phyloP scores from a whole-genome alignment of 2,888 invertebrate species.

The Hipparchia semele region DNA sequence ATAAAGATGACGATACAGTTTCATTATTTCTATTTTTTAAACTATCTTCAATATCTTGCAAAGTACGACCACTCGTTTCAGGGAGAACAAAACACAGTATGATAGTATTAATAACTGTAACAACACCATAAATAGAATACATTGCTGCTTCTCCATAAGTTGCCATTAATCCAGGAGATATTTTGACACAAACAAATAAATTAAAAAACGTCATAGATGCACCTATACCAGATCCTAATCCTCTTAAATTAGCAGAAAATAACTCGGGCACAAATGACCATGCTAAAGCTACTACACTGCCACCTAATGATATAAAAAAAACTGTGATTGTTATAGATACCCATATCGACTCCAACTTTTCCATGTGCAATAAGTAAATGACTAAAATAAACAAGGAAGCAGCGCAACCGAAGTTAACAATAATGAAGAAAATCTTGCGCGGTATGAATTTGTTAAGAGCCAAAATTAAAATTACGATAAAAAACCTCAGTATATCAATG shows the following conservation, averaged over 20 bases:
- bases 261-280: slow-evolving; percentile 62
- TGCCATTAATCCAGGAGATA: slow-evolving; percentile 51
- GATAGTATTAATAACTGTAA: slow-evolving; percentile 47
- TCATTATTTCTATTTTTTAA: slow-evolving; percentile 59
- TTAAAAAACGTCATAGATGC: slow-evolving; percentile 52
- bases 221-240: slow-evolving; percentile 57
- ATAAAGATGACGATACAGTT: slow-evolving; percentile 25
- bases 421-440: slow-evolving; percentile 50
- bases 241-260: slow-evolving; percentile 56
- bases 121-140: slow-evolving; percentile 50
- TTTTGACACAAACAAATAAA: slow-evolving; percentile 55
- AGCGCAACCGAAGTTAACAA: slow-evolving; percentile 45
- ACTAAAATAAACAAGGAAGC: slow-evolving; percentile 47
- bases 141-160: slow-evolving; percentile 50
- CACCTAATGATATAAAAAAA: slow-evolving; percentile 50
- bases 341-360: slow-evolving; percentile 48
- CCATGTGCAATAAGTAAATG: slow-evolving; percentile 34
- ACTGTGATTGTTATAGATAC: slow-evolving; percentile 50
- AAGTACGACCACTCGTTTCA: slow-evolving; percentile 84
- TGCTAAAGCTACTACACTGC: slow-evolving; percentile 48
- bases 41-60: slow-evolving; percentile 83
- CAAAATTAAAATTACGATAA: slow-evolving; percentile 44
- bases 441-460: slow-evolving; percentile 50
- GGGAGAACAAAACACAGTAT: slow-evolving; percentile 54
- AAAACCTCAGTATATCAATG: slow-evolving; percentile 52